Evolutionary conservation across 2,888 invertebrate genomes (phyloP).

Genomic region (Leuctra nigra): DNA sequence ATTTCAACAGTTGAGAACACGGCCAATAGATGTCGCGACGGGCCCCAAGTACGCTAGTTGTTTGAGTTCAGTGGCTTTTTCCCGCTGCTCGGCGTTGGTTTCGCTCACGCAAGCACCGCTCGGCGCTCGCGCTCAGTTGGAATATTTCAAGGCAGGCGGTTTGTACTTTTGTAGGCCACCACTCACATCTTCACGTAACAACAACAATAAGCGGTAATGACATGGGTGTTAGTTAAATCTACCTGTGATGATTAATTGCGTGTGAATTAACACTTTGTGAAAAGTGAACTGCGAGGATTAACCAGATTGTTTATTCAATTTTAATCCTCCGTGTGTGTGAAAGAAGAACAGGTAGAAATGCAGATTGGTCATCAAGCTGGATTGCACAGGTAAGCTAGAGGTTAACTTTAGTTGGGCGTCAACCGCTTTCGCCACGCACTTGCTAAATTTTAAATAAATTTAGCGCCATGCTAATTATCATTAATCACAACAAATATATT

Average conservation of each 20-base stretch:
- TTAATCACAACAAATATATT: background rate
- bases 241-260: background rate
- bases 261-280: background rate
- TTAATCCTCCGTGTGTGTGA: background rate
- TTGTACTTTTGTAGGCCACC: background rate
- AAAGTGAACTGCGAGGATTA: background rate
- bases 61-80: too few relatives aligned
- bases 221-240: background rate
- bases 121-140: background rate
- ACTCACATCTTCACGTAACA: background rate
- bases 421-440: constrained; percentile 7
- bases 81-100: too few relatives aligned
- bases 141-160: constrained; percentile 6
- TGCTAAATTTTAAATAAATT: too few relatives aligned
- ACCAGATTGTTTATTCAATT: background rate
- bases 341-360: background rate
- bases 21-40: too few relatives aligned
- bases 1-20: too few relatives aligned
- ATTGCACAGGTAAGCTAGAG: background rate
- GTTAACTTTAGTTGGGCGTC: background rate
- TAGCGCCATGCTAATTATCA: background rate
- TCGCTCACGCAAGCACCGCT: background rate
- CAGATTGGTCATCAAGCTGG: background rate
- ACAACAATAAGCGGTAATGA: constrained; percentile 1
- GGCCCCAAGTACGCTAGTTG: too few relatives aligned